Evolutionary conservation across 2,888 invertebrate genomes (phyloP), one percentile per base, ranked within the genome.

Genomic region (Lithophane semibrunnea): DNA sequence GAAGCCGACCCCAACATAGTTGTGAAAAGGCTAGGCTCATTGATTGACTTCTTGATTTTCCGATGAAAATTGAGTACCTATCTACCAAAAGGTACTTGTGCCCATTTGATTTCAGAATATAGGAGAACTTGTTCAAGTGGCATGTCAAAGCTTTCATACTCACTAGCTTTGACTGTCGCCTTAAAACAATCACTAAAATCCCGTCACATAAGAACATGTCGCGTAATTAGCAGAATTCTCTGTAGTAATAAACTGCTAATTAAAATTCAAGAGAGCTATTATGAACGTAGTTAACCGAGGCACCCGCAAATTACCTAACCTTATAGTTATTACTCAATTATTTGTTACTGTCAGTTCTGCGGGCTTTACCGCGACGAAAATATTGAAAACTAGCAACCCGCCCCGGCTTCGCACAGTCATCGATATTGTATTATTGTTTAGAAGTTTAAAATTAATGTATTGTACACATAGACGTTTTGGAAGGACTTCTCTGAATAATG

Each of bases 141-240:
- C 8, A 9, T 5, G 13, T 18, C 8, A 18, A 47, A 42, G 58
- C 29, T 68, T 67, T 47, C 24, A 44, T n/a, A 61, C 37, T 58
- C 52, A 10, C n/a, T 64, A 29, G 24, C 10, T 49, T n/a, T 52
- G 44, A 1, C 16, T 44, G 24, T 16, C 18, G 21, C 16, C 4
- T 24, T 58, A n/a, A 29, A 64, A 44, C 13, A 21, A 47, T 52
- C 3, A 44, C 16, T 10, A 54, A 60, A 61, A 56, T 56, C 10
- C n/a, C n/a, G 4, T 24, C 47, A 54, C 10, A 18, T 29, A 37
- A 63, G 49, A 37, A 58, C 60, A 47, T 54, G 18, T 54, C 52
- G n/a, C 67, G 7, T 73, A 47, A 61, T 73, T 63, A 73, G 61
- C 56, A 18, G n/a, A 54, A 60, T 29, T 10, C 64, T 75, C 82